Base-by-base conservation (phyloP, 2,797 vertebrate species). In the Hipposideros larvatus region DNA sequence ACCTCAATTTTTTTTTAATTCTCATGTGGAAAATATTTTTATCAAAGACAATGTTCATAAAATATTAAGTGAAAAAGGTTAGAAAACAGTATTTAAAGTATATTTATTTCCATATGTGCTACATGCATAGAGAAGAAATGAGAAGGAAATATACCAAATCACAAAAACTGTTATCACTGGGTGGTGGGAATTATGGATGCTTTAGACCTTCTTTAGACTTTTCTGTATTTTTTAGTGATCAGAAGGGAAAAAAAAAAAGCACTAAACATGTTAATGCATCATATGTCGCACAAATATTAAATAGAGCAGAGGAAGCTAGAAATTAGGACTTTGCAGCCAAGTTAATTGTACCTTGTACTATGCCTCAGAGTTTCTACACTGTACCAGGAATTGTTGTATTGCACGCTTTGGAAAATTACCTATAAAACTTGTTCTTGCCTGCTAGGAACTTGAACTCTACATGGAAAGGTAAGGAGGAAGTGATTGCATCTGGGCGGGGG, bases 381-480 rank as follows among this genome's bases (percentile, higher is more conserved):
- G 65, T 24, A 18, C 48, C 59, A 84, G 82, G 37, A 93, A 89
- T 34, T 91, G 46, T 79, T 79, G 13, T 46, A 8, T 59, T 92
- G 63, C n/a, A 31, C 2, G 7, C 61, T 74, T 74, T 77, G 87
- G 86, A 43, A 79, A 87, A 57, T n/a, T 86, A 68, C 83, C 73
- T 91, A 4, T 79, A 91, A 94, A 71, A 96, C 79, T 2, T 86
- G 95, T 88, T 65, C 70, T 87, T 61, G 59, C 96, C 84, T 80
- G 90, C 78, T 53, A 74, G 70, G 90, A 87, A 94, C 63, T 82
- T 94, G 95, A 91, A 93, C 78, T 87, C 89, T 48, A 46, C 80
- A 21, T 3, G 4, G 84, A 85, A 34, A 34, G 41, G 87, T 55
- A 46, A 65, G 34, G 68, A 84, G 34, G 71, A 18, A 71, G 65